Base-by-base conservation (phyloP, 2,888 invertebrate species). In the Eupithecia subfuscata region DNA sequence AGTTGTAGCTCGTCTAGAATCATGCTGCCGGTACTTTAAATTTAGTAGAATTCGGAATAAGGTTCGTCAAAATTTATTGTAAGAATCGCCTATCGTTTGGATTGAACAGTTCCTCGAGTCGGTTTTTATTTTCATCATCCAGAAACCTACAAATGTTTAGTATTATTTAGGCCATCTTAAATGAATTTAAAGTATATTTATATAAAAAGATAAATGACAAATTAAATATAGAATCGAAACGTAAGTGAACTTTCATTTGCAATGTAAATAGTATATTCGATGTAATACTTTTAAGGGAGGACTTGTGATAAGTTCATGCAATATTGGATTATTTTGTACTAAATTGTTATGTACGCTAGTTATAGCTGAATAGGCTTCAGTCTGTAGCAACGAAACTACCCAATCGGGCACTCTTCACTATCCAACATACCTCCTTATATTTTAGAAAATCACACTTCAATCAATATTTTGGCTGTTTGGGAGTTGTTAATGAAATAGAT, bases 141-240 rank as follows among this genome's bases (percentile, higher is more conserved):
- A 79, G 81, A 82, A 78, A 78, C 76, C 81, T 82, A 79, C 83
- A 83, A 89, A 89, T 85, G 81, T 81, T 88, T 91, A 91, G 90
- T 91, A 90, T 91, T 91, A 92, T 92, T 92, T 92, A 93, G 90
- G 91, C 90, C 91, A 92, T 91, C 89, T 86, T 86, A 91, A 87
- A 91, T 91, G 90, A 92, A 92, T 91, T 92, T 92, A 92, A 92
- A 89, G 83, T 85, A 87, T 93, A 92, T 93, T 92, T 93, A 93
- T 92, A 88, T 88, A 81, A 84, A 84, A 84, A 83, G 85, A 85
- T 88, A 91, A 92, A 92, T 92, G 90, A 94, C 92, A 94, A 93
- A 93, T 92, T 92, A 91, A 89, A 90, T 93, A 90, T 93, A 93
- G 92, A 90, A 83, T 89, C 89, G 85, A 85, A 86, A 86, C 85